Conservation (phyloP, 1,140 invertebrate genomes). For the Drosophila triauraria region DNA sequence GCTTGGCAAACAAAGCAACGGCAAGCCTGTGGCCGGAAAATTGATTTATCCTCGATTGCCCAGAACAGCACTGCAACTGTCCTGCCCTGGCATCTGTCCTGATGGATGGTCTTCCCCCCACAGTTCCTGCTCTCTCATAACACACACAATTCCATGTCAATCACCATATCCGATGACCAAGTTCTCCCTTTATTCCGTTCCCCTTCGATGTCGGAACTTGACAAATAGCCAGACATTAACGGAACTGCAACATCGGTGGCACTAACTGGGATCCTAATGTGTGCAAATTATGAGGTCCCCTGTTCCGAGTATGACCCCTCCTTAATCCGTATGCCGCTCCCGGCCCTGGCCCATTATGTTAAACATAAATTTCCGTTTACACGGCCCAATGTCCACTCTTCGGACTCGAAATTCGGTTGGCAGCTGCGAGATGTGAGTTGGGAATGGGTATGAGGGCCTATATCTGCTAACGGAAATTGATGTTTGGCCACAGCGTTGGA, state of each 20-base stretch:
- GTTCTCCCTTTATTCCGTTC: not conserved
- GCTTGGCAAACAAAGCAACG: not conserved
- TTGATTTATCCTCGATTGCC: conserved; percentile 2
- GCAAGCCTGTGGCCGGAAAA: not conserved
- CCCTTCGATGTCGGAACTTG: conserved; percentile 29
- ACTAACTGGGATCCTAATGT: conserved; percentile 71
- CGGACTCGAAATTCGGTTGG: conserved; percentile 1
- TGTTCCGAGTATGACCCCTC: not conserved
- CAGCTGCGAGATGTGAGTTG: not conserved
- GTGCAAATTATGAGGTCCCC: conserved; percentile 61
- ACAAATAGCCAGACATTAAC: conserved; percentile 72
- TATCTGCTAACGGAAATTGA: conserved; percentile 46
- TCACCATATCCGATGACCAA: conserved; percentile 32
- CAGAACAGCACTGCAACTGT: not conserved
- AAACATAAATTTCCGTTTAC: conserved; percentile 77
- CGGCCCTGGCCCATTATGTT: conserved; percentile 74
- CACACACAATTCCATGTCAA: conserved; percentile 23
- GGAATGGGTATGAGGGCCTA: not conserved
- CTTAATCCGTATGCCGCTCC: not conserved
- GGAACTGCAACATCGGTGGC: conserved; percentile 69
- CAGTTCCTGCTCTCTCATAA: not conserved
- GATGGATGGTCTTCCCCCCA: conserved; percentile 15
- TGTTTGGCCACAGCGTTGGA: conserved; percentile 16
- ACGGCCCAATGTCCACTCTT: conserved; percentile 30
- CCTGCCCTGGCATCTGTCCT: conserved; percentile 12